Evolutionary conservation across 2,113 vertebrate genomes (phyloP).

Genomic region (Prinia subflava): DNA sequence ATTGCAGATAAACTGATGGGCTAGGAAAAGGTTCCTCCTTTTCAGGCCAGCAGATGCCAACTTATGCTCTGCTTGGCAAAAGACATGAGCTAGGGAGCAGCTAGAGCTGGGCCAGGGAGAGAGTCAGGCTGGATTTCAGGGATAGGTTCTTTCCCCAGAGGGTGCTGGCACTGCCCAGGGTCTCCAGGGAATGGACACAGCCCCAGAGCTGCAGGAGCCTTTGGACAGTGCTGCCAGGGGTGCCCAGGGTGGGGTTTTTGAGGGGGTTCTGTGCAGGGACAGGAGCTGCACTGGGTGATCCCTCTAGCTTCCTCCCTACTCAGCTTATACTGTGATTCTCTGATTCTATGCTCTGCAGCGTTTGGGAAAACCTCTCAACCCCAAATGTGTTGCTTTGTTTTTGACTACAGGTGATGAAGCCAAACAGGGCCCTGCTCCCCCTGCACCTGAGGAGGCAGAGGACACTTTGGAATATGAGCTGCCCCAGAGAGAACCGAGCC

Average conservation of each 20-base stretch:
- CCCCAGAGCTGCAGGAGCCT: neutral
- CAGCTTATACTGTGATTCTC: neutral
- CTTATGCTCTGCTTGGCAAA: neutral
- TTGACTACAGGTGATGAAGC: neutral
- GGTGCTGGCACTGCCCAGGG: neutral
- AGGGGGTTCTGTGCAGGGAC: neutral
- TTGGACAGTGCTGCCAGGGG: accelerated
- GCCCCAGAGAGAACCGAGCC: constrained; percentile 26
- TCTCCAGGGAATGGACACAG: neutral
- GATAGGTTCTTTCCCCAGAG: neutral
- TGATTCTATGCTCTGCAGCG: neutral
- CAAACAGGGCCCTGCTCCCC: neutral
- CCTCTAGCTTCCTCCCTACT: neutral
- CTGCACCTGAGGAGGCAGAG: constrained; percentile 21
- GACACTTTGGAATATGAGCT: neutral
- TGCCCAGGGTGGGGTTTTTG: neutral
- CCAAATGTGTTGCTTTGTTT: neutral
- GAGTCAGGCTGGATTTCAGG: accelerated
- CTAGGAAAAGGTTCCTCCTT: neutral
- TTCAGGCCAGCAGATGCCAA: neutral
- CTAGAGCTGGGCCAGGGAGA: neutral
- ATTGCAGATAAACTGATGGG: neutral
- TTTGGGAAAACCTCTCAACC: neutral
- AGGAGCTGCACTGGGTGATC: accelerated
- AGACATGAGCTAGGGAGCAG: accelerated